Conservation (phyloP, 64 coral and sea anemone genomes). For the Montipora sp. region DNA sequence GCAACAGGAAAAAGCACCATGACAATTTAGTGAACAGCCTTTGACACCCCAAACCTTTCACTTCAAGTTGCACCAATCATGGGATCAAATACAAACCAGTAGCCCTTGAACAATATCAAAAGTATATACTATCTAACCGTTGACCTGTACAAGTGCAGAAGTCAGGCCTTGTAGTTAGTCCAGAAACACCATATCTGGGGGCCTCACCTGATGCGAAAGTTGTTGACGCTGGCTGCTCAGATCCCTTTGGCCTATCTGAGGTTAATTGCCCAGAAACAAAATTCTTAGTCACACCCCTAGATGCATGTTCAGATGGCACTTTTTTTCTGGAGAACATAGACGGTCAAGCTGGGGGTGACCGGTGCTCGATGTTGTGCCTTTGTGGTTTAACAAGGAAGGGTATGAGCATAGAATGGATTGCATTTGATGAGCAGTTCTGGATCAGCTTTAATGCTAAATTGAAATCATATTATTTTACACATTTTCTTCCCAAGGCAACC, state of each 20-base stretch:
- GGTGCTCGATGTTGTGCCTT: no score
- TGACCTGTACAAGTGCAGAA: not conserved
- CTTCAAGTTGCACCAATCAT: constrained; percentile 19
- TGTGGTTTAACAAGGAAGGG: no score
- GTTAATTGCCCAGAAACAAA: constrained; percentile 29
- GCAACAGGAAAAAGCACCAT: constrained; percentile 56
- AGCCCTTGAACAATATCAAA: constrained; percentile 40
- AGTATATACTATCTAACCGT: not conserved
- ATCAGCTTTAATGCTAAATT: no score
- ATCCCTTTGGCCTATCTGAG: constrained; percentile 42
- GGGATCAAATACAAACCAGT: constrained; percentile 52
- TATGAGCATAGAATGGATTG: no score
- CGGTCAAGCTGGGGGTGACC: no score
- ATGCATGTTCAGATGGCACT: not conserved
- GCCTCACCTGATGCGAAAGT: constrained; percentile 54
- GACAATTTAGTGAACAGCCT: constrained; percentile 59
- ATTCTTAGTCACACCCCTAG: constrained; percentile 13
- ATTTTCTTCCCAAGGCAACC: no score
- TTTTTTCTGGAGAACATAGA: no score
- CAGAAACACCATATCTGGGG: constrained; percentile 48
- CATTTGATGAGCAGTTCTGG: no score
- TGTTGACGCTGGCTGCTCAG: constrained; percentile 5
- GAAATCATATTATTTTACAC: no score
- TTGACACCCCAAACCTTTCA: not conserved
- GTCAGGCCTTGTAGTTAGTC: constrained; percentile 29